These are phyloP conservation scores for Temnothorax nylanderi DNA, from an alignment of 1,140 invertebrate species.

Conservation along the genomic window DNA sequence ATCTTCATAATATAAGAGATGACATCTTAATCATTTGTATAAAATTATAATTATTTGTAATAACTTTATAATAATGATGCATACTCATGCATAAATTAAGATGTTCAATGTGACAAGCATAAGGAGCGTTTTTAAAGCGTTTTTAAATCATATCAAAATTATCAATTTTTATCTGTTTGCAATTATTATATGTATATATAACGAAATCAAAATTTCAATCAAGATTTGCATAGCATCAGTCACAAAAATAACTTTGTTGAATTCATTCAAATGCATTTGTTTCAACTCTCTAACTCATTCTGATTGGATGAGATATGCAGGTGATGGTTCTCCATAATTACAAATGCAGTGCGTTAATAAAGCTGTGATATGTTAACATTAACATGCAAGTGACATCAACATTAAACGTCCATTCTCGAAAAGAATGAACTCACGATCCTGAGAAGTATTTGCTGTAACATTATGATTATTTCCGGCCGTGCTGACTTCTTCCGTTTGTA, in stretches of 20 bases:
- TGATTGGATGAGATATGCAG: background rate
- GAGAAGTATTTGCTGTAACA: slow-evolving; percentile 76
- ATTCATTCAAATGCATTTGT: slow-evolving; percentile 8
- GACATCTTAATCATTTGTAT: background rate
- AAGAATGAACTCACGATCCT: slow-evolving; percentile 85
- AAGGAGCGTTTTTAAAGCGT: background rate
- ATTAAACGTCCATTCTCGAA: slow-evolving; percentile 79
- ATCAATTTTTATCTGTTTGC: background rate
- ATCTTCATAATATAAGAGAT: background rate
- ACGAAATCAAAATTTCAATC: slow-evolving; percentile 5
- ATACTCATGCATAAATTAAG: background rate
- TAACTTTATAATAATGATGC: slow-evolving; percentile 2
- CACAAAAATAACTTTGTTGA: background rate
- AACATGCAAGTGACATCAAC: slow-evolving; percentile 47
- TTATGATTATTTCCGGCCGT: slow-evolving; percentile 76
- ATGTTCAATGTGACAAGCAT: background rate
- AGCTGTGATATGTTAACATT: slow-evolving; percentile 38
- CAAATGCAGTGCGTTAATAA: background rate
- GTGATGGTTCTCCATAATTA: background rate
- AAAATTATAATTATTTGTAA: slow-evolving; percentile 13
- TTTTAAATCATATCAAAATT: background rate
- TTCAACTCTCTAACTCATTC: background rate
- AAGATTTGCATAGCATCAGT: background rate
- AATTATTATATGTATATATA: background rate
- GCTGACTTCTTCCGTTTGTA: slow-evolving; percentile 78